Base-by-base conservation (phyloP, 2,113 vertebrate species). In the Accipiter cooperii region DNA sequence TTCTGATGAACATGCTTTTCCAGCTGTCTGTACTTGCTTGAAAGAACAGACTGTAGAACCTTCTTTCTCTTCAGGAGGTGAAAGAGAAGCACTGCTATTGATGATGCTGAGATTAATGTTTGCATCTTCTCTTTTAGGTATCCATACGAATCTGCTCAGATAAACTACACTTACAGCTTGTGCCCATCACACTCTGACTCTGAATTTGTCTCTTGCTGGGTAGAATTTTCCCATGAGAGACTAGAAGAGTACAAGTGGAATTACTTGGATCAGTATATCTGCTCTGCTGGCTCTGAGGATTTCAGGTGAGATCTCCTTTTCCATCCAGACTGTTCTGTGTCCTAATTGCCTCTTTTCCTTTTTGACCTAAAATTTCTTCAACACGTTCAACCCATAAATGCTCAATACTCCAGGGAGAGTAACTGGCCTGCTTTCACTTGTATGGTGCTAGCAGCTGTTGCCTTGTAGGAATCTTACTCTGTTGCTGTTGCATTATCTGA, bases 231-330 rank as follows among this genome's bases (percentile, higher is more conserved):
- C 64, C 99, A 99, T 0, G 99, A 99, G 96, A 98, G 99, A 22
- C 96, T 99, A 81, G 99, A 99, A 96, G 99, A 99, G 51, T 99
- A 99, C 96, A 99, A 99, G 86, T 99, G 99, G 99, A 99, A 99
- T 97, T 99, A 99, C 97, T 97, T 99, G 88, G 99, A 99, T 95
- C 99, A 99, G 98, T 99, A 99, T 93, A 99, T 99, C 97, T 99
- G 99, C 88, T 99, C 99, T 16, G 98, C 99, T 1, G 99, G 99
- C 74, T 99, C 99, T 0, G 99, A 99, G 97, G 99, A 99, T 96
- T 99, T 99, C 98, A 99, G 99, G 99, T 99, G 77, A 97, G 60
- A 64, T 33, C 31, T 91, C 49, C 9, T 60, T 78, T 84, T 91
- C 44, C 49, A 85, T 93, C 91, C 63, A 84, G 90, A 64, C 71